Conservation (phyloP, 2,113 vertebrate species). For the Calidris pygmaea region DNA sequence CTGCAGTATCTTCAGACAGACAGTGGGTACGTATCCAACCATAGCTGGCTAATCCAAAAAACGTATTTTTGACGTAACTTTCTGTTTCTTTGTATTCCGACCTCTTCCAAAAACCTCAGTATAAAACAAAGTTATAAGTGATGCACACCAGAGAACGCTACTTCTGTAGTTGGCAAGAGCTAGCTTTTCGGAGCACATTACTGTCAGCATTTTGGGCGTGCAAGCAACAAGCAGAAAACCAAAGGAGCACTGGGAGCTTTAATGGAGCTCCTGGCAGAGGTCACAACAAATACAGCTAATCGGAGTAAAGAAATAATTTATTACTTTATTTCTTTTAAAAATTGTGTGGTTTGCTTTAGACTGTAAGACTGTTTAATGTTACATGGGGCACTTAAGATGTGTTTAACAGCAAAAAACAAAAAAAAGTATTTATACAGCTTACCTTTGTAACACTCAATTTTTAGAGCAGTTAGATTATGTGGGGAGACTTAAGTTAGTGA, state of each 20-base stretch:
- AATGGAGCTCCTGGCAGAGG: neutral
- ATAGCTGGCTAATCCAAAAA: neutral
- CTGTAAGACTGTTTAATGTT: neutral
- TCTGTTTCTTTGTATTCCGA: neutral
- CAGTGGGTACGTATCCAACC: accelerated
- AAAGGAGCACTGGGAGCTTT: neutral
- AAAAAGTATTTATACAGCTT: too few relatives aligned
- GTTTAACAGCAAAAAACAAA: neutral
- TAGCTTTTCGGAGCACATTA: neutral
- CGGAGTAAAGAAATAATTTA: neutral
- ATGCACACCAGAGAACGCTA: neutral
- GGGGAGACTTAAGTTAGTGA: neutral
- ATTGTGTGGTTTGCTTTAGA: neutral
- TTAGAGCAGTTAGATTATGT: neutral
- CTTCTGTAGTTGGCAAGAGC: neutral
- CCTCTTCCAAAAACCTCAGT: neutral
- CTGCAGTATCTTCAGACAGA: neutral
- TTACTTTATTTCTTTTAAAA: neutral
- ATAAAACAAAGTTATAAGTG: neutral
- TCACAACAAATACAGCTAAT: neutral
- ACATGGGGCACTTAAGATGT: neutral
- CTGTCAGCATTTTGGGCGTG: neutral
- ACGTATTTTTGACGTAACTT: neutral
- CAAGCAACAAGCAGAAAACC: neutral
- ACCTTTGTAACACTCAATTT: too few relatives aligned